Evolutionary conservation across 1,140 invertebrate genomes (phyloP), one percentile per base, ranked within the genome.

Genomic region (Trichomalopsis sarcophagae): DNA sequence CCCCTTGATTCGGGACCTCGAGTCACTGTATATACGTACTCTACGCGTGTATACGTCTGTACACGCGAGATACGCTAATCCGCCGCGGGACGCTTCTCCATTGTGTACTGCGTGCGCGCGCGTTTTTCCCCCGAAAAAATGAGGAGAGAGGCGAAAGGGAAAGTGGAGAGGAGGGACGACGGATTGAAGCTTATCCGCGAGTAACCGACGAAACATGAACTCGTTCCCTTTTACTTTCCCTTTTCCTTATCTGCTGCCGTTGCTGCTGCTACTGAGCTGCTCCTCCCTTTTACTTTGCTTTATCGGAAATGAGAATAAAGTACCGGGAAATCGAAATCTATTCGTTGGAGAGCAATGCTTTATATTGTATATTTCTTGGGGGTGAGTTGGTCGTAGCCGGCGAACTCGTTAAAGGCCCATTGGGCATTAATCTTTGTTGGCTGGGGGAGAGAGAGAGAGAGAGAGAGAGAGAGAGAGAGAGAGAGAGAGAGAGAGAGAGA

Each of bases 121-220:
- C 44, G 44, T 77, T 77, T 77, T 21, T 5, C 55, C 55, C 55
- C 55, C 2, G 5, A 50, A 78, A 78, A 78, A 33, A 50, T 13
- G 47, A 44, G 23, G 23, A 5, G 40, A 74, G 71, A 14, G 23
- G 79, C 40, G 62, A 86, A 66, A 85, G 83, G 71, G 71, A 87
- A 40, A 47, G 78, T 75, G 27, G 36, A 74, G 74, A 17, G n/a
- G 55, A 44, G 74, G 90, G 91, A 91, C 91, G 14, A 55, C 17
- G 50, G 11, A 90, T 90, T 88, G 87, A 87, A 10, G 89, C 90
- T 91, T 90, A 90, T 89, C 87, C 88, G 82, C 86, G 87, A 74
- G 81, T 27, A 77, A 79, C 36, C 77, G 13, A 62, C 17, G 71
- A 71, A 81, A 84, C 62, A 76, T 75, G 30, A 81, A 80, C 77